Percentiles rank a stretch among this genome's conserved stretches.
Conservation (phyloP, 2,888 invertebrate genomes). For the Drosophila lacicola region DNA sequence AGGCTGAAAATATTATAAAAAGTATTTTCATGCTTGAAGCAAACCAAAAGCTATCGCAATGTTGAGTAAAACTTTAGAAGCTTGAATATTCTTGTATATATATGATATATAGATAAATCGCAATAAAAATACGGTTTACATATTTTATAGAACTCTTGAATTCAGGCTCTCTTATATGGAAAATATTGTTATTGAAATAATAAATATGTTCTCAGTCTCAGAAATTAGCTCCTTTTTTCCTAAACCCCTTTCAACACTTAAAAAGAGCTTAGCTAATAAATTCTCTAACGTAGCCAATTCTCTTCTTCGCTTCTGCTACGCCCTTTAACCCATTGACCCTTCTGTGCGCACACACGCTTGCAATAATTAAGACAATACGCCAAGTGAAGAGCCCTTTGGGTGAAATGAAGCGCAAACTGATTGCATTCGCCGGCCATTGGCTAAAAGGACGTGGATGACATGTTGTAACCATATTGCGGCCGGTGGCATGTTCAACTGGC, state of each 20-base stretch:
- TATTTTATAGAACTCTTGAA: too few relatives aligned
- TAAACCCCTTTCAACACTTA: neutral
- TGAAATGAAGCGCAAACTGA: slow-evolving; percentile 72
- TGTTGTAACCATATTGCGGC: slow-evolving; percentile 59
- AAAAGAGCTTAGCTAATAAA: neutral
- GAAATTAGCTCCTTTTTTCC: too few relatives aligned
- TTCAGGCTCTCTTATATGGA: too few relatives aligned
- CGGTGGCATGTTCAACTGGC: slow-evolving; percentile 52
- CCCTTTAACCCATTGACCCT: slow-evolving; percentile 8
- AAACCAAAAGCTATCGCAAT: too few relatives aligned
- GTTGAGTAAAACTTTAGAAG: too few relatives aligned
- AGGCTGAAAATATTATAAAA: too few relatives aligned
- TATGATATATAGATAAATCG: too few relatives aligned
- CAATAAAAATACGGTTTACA: too few relatives aligned
- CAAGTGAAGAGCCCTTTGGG: slow-evolving; percentile 51
- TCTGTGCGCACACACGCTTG: slow-evolving; percentile 2
- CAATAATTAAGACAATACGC: slow-evolving; percentile 73
- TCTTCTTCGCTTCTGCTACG: neutral
- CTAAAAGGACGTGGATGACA: slow-evolving; percentile 52
- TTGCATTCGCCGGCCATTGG: slow-evolving; percentile 45
- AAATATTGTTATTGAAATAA: too few relatives aligned
- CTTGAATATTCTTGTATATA: too few relatives aligned
- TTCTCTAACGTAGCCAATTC: slow-evolving; percentile 1
- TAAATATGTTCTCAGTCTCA: too few relatives aligned
- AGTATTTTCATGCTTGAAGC: too few relatives aligned